Evolutionary conservation across 2,113 vertebrate species (phyloP).

Genomic region (Nesogale talazaci): DNA sequence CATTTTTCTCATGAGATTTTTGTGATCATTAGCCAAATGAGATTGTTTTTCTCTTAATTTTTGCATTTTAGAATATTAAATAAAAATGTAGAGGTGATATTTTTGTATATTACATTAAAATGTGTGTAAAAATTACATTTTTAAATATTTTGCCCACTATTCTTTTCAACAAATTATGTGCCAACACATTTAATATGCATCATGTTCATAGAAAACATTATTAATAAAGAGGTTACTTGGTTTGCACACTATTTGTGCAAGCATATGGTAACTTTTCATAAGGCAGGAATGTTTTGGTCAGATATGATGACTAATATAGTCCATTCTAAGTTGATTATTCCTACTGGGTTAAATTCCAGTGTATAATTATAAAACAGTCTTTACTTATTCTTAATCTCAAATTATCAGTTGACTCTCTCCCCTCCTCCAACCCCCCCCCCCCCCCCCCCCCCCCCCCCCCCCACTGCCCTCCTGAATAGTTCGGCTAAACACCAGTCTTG

Average conservation of each 20-base stretch:
- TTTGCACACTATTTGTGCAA: too few relatives aligned
- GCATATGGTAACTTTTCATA: neutral
- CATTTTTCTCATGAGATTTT: neutral
- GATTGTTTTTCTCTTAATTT: neutral
- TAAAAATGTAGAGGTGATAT: neutral
- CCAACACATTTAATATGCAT: too few relatives aligned
- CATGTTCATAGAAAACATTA: too few relatives aligned
- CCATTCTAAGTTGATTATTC: neutral
- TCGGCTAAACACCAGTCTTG: neutral
- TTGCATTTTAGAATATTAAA: neutral
- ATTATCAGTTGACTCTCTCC: neutral
- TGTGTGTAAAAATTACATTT: neutral
- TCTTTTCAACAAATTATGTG: too few relatives aligned
- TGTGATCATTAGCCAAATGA: neutral
- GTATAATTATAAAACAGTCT: neutral
- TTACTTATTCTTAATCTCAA: neutral
- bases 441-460: too few relatives aligned
- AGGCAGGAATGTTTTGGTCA: neutral
- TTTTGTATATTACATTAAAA: constrained; percentile 3
- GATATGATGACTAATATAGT: neutral
- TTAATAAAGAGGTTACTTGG: too few relatives aligned
- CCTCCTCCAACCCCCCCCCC: neutral
- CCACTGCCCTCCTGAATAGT: too few relatives aligned
- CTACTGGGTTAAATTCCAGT: neutral
- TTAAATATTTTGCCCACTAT: neutral